Percentiles rank a stretch among this genome's conserved stretches.
Conservation (phyloP, 2,113 vertebrate genomes). For the Nothoprocta perdicaria region DNA sequence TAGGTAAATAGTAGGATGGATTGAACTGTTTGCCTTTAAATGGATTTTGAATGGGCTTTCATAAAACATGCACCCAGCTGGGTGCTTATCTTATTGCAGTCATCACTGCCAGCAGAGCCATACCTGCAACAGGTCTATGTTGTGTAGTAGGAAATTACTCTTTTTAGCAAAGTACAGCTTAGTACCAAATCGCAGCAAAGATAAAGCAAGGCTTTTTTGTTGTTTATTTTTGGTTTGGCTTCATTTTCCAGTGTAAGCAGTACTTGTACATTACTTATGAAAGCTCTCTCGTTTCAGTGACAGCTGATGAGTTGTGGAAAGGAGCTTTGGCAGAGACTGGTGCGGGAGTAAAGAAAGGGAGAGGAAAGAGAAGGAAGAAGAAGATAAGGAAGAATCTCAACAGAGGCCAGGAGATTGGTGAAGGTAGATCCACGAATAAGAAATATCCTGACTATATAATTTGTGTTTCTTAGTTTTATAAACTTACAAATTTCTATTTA, state of each 20-base stretch:
- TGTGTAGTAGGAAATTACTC: neutral
- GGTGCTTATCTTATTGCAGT: neutral
- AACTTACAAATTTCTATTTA: neutral
- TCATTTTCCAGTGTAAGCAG: neutral
- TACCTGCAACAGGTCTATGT: neutral
- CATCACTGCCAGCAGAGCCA: neutral
- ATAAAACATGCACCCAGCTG: neutral
- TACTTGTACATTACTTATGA: conserved; percentile 9
- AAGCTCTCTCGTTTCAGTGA: conserved; percentile 81
- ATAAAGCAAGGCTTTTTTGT: neutral
- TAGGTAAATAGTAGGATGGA: neutral
- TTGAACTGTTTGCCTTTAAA: neutral
- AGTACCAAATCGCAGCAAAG: neutral
- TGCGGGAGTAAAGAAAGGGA: conserved; percentile 83
- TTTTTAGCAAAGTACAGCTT: neutral
- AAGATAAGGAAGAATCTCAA: conserved; percentile 88
- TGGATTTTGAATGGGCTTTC: neutral
- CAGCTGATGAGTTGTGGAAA: conserved; percentile 91
- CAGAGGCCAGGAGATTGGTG: conserved; percentile 88
- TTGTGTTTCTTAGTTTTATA: neutral
- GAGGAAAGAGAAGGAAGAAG: conserved; percentile 92
- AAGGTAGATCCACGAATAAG: conserved; percentile 81
- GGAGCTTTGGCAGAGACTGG: conserved; percentile 90
- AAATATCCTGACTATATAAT: neutral
- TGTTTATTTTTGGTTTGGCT: neutral